phyloP scores from a whole-genome alignment of 1,140 invertebrate species.

The Brachystomella parvula region DNA sequence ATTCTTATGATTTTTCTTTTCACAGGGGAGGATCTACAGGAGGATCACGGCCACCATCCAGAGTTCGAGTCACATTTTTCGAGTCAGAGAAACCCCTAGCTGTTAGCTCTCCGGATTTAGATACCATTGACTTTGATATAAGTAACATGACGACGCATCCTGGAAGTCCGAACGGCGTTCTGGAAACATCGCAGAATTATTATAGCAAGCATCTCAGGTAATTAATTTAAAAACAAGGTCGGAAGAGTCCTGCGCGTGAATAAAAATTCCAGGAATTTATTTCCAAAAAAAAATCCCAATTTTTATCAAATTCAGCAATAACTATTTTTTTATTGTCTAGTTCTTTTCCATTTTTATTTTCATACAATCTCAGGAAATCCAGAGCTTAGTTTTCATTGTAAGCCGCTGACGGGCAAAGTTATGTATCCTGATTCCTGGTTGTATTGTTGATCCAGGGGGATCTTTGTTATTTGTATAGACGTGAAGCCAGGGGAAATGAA shows the following conservation, averaged over 20 bases:
- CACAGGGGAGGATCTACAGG: constrained; percentile 39
- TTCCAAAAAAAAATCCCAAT: no score
- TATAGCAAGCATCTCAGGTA: constrained; percentile 55
- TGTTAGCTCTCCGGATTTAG: constrained; percentile 54
- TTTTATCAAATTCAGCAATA: no score
- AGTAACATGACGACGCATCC: constrained; percentile 40
- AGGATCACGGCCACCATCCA: constrained; percentile 40
- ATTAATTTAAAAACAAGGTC: constrained; percentile 13
- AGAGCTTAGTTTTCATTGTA: no score
- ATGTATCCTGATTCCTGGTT: no score
- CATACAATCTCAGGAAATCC: no score
- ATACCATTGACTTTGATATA: constrained; percentile 42
- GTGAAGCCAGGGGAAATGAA: no score
- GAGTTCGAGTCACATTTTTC: constrained; percentile 68
- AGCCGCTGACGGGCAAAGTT: no score
- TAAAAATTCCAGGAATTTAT: not conserved
- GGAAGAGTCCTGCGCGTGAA: not conserved
- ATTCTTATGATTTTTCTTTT: constrained; percentile 15
- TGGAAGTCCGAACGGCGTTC: constrained; percentile 37
- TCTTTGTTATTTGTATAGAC: no score
- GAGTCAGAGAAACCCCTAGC: constrained; percentile 64
- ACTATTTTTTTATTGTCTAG: no score
- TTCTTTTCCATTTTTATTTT: no score
- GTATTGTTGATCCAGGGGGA: no score
- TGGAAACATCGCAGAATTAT: constrained; percentile 41